Percentiles rank a stretch among this genome's conserved stretches.
phyloP scores from a whole-genome alignment of 2,888 invertebrate genomes.

The Caenorhabditis sp. region DNA sequence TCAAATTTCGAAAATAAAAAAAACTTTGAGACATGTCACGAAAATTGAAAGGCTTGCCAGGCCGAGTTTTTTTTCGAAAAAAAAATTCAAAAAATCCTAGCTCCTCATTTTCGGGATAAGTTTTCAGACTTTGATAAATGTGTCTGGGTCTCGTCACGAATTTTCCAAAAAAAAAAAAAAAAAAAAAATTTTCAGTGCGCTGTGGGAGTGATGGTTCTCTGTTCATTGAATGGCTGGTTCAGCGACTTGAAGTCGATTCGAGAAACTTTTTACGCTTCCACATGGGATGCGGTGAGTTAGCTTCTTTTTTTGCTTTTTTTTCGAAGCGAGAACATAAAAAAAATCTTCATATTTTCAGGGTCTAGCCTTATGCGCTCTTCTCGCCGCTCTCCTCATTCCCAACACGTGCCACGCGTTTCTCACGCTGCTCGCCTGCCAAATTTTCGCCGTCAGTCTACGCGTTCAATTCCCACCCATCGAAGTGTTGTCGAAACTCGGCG shows the following conservation, averaged over 20 bases:
- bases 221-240: constrained; percentile 40
- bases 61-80: no score
- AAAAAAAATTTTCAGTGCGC: constrained; percentile 45
- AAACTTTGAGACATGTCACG: no score
- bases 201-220: constrained; percentile 40
- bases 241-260: constrained; percentile 38
- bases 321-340: background rate
- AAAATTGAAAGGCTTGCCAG: no score
- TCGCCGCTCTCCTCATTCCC: constrained; percentile 36
- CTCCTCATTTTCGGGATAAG: no score
- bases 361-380: constrained; percentile 23
- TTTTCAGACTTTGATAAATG: no score
- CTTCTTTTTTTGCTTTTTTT: background rate
- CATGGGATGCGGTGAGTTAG: constrained; percentile 39
- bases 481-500: constrained; percentile 23
- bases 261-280: constrained; percentile 28
- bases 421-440: constrained; percentile 28
- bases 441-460: constrained; percentile 34
- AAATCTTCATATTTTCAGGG: constrained; percentile 11
- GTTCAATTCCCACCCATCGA: constrained; percentile 40
- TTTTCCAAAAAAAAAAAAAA: background rate
- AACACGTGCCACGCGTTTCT: constrained; percentile 47
- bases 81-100: no score
- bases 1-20: no score
- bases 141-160: background rate